Percentiles rank a stretch among this genome's conserved stretches.
phyloP scores from a whole-genome alignment of 2,797 vertebrate species.

The Enteromius trimaculatus region DNA sequence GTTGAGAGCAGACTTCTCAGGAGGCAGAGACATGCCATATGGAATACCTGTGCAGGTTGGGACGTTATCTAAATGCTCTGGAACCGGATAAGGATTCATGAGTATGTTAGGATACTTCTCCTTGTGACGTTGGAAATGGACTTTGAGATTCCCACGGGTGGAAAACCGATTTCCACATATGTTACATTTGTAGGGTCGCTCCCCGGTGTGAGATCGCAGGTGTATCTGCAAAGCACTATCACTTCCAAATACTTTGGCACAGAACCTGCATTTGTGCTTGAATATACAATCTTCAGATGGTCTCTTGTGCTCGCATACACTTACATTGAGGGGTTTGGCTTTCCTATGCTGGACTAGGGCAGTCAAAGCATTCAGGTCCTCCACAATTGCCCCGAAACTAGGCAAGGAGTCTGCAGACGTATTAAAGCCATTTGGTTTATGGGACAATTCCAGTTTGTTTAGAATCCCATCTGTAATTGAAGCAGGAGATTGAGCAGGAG shows the following conservation, averaged over 20 bases:
- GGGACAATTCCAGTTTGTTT: conserved; percentile 95
- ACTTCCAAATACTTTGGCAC: conserved; percentile 98
- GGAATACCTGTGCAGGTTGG: conserved; percentile 96
- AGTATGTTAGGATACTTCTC: conserved; percentile 98
- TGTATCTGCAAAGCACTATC: conserved; percentile 99
- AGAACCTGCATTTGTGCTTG: conserved; percentile 99
- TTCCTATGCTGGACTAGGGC: conserved; percentile 93
- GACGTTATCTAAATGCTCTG: conserved; percentile 98
- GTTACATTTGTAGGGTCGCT: conserved; percentile 99
- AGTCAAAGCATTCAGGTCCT: conserved; percentile 94
- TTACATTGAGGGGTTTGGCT: conserved; percentile 90
- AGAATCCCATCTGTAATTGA: conserved; percentile 80
- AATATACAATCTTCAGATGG: conserved; percentile 94
- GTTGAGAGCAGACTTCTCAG: conserved; percentile 94
- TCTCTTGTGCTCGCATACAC: conserved; percentile 91
- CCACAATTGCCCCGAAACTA: conserved; percentile 88
- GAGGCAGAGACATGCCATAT: conserved; percentile 96
- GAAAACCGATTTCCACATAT: conserved; percentile 98
- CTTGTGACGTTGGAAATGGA: conserved; percentile 98
- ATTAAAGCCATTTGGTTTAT: conserved; percentile 87
- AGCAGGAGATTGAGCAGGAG: conserved; percentile 72
- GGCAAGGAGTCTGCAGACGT: conserved; percentile 90
- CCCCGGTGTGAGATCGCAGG: conserved; percentile 96
- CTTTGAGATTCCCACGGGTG: conserved; percentile 97
- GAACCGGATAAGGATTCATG: conserved; percentile 98